These are phyloP conservation scores for Trematomus bernacchii DNA, from an alignment of 2,797 vertebrate genomes.

Conservation along the genomic window DNA sequence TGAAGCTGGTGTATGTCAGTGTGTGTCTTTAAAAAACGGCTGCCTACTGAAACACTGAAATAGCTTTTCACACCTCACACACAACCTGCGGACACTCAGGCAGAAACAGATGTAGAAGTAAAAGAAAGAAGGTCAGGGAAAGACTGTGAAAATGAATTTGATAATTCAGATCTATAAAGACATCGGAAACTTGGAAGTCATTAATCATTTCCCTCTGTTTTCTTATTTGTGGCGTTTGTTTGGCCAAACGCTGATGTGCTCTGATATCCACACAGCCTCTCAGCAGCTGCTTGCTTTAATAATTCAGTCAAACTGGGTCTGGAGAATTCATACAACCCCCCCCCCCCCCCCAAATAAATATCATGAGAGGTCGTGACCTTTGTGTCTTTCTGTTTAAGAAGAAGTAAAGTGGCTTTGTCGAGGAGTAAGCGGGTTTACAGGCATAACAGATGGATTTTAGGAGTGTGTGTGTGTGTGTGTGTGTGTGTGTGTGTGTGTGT, in stretches of 20 bases:
- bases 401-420: conserved; percentile 26
- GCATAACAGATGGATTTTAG: conserved; percentile 45
- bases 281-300: conserved; percentile 5
- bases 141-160: background rate
- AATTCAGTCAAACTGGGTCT: conserved; percentile 12
- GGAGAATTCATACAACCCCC: background rate
- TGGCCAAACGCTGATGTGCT: background rate
- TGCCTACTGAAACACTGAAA: conserved; percentile 15
- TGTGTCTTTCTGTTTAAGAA: conserved; percentile 28
- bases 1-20: conserved; percentile 17
- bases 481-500: conserved; percentile 9
- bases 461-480: conserved; percentile 11
- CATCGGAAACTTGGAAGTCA: too few relatives aligned
- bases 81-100: conserved; percentile 27
- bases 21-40: background rate
- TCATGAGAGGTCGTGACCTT: background rate
- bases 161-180: background rate
- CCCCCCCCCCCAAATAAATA: too few relatives aligned
- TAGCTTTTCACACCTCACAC: conserved; percentile 45
- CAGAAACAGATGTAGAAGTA: background rate
- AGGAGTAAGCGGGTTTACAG: conserved; percentile 43
- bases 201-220: too few relatives aligned
- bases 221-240: background rate
- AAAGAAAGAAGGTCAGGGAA: conserved; percentile 15
- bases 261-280: background rate